Conservation (phyloP, 2,797 vertebrate genomes). For the Cercopithecus petaurista region DNA sequence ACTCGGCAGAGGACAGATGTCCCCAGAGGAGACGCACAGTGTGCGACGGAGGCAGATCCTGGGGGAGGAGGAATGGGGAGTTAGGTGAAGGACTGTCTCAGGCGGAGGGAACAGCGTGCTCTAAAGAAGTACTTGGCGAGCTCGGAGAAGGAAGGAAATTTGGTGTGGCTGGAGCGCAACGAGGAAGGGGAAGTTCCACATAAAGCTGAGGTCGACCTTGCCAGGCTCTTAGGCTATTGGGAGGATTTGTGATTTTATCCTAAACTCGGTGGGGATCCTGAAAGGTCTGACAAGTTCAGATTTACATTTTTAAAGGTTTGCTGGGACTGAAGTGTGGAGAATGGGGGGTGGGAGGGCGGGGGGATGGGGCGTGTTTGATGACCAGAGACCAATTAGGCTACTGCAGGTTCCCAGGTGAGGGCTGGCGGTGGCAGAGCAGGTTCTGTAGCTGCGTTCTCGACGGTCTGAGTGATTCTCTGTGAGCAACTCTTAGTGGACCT, state of each 20-base stretch:
- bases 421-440: background rate
- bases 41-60: fast-evolving
- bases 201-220: background rate
- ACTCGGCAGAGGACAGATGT: background rate
- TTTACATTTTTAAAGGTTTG: conserved; percentile 66
- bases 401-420: background rate
- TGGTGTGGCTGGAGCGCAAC: background rate
- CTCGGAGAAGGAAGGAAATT: background rate
- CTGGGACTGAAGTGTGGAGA: background rate
- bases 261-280: conserved; percentile 19
- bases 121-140: background rate
- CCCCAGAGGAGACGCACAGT: background rate
- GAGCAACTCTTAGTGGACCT: background rate
- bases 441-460: background rate
- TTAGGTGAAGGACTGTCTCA: background rate
- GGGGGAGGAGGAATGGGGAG: background rate
- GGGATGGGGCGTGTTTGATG: background rate
- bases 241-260: conserved; percentile 52
- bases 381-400: background rate
- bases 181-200: background rate
- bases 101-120: background rate
- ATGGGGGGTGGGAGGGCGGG: too few relatives aligned
- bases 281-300: conserved; percentile 42
- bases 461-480: background rate
- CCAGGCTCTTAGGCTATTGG: background rate